Evolutionary conservation across 2,113 vertebrate species (phyloP).

Genomic region (Empidonax alnorum): DNA sequence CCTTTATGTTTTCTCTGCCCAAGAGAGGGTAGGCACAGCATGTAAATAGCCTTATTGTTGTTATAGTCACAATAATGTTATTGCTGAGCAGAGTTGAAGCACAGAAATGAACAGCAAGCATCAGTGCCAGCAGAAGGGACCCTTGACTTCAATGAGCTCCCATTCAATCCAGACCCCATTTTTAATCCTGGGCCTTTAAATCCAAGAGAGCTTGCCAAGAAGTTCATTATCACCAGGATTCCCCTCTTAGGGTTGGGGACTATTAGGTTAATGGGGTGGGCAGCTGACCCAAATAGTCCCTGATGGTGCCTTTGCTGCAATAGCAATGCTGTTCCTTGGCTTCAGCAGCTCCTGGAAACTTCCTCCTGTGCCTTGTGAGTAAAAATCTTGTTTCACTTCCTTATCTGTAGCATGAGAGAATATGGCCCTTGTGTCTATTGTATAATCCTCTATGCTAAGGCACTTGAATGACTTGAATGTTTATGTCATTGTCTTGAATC

Average conservation of each 20-base stretch:
- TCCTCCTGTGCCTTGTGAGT: not conserved
- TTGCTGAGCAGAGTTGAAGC: not conserved
- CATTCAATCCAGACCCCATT: not conserved
- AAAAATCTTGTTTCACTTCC: not conserved
- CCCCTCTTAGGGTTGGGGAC: not conserved
- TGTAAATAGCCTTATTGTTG: not conserved
- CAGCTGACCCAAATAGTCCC: not conserved
- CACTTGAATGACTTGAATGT: not conserved
- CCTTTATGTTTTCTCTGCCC: not conserved
- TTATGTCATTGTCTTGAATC: not conserved
- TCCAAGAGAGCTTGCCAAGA: not conserved
- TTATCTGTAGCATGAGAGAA: not conserved
- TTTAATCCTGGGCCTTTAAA: not conserved
- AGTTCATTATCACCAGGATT: not conserved
- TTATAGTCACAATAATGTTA: not conserved
- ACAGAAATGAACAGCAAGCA: not conserved
- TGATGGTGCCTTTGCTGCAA: not conserved
- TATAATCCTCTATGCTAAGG: not conserved
- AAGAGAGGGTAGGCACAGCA: not conserved
- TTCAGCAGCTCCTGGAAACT: not conserved
- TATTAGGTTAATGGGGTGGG: not conserved
- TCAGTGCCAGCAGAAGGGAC: not conserved
- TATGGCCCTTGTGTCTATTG: fast-evolving
- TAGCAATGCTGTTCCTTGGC: fast-evolving
- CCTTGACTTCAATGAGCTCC: not conserved